Conservation (phyloP, 92 coral and sea anemone species). For the Porites evermanni region DNA sequence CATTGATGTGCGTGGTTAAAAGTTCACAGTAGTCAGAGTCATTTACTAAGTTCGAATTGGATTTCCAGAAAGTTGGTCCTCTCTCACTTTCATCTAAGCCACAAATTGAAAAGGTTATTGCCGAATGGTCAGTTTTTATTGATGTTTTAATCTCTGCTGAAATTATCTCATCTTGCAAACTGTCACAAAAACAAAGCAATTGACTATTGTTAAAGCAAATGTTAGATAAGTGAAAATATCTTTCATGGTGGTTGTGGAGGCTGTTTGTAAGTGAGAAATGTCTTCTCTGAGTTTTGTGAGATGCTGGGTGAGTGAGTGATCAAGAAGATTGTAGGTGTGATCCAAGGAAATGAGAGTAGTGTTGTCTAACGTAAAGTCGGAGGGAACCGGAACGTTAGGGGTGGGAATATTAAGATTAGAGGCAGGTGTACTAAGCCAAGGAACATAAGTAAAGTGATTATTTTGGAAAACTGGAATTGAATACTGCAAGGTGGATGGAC, state of each 20-base stretch:
- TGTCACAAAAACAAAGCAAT: not conserved
- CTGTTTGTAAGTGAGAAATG: not conserved
- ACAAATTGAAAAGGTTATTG: too few relatives aligned
- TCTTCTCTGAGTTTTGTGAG: not conserved
- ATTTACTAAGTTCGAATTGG: too few relatives aligned
- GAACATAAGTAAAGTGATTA: not conserved
- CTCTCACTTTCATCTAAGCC: too few relatives aligned
- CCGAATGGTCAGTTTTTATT: too few relatives aligned
- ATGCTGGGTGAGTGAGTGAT: not conserved
- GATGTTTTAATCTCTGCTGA: too few relatives aligned
- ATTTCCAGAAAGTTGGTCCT: too few relatives aligned
- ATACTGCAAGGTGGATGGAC: not conserved
- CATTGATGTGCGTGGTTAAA: too few relatives aligned
- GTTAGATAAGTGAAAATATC: not conserved
- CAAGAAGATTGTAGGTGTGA: not conserved
- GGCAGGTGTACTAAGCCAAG: not conserved
- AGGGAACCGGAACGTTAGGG: not conserved
- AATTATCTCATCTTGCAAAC: too few relatives aligned
- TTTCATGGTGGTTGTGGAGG: not conserved
- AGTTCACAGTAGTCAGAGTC: too few relatives aligned
- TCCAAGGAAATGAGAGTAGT: not conserved
- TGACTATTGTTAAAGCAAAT: not conserved
- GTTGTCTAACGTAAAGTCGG: constrained; percentile 1
- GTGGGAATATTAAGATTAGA: not conserved
- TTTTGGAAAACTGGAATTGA: not conserved